These are phyloP conservation scores for Sakesphorus luctuosus DNA, from an alignment of 2,113 vertebrate species.

Conservation along the genomic window DNA sequence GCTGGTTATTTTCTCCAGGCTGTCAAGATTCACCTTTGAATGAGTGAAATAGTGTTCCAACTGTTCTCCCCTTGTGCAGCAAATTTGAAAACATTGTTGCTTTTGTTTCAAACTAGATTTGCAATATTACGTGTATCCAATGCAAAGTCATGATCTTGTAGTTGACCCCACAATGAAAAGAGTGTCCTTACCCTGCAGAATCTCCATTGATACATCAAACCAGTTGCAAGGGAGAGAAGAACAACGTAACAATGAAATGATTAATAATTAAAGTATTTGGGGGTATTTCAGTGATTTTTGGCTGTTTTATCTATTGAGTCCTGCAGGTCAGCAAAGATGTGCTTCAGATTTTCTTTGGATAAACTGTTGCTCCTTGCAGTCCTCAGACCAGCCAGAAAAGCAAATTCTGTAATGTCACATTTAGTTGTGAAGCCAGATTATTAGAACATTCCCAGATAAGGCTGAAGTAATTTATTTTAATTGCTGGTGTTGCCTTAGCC, in stretches of 20 bases:
- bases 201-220: neutral
- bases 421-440: neutral
- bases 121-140: neutral
- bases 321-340: neutral
- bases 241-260: neutral
- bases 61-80: neutral
- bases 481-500: neutral
- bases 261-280: neutral
- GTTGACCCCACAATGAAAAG: neutral
- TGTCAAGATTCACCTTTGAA: neutral
- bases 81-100: neutral
- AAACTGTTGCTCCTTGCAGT: neutral
- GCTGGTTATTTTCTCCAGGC: neutral
- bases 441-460: neutral
- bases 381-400: neutral
- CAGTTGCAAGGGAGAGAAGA: neutral
- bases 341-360: neutral
- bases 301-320: neutral
- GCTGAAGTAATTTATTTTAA: neutral
- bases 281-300: neutral
- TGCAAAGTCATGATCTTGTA: neutral
- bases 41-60: neutral
- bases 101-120: neutral
- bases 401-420: neutral
- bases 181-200: neutral